These are phyloP conservation scores for Oxyura jamaicensis DNA, from an alignment of 2,113 vertebrate genomes.

Conservation along the genomic window DNA sequence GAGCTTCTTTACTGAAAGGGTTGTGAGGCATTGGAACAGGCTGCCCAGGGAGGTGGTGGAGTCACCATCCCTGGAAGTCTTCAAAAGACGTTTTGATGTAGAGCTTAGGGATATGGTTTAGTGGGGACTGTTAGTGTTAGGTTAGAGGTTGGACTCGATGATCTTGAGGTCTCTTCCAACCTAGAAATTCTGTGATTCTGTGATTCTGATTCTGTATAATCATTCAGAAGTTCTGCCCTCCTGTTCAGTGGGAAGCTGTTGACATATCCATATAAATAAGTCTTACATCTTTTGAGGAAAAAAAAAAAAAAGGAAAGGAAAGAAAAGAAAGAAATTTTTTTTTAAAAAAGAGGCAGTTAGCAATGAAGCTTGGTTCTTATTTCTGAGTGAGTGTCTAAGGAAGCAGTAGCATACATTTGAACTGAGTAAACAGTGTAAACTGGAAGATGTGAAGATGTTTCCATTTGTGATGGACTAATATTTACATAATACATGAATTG, in stretches of 20 bases:
- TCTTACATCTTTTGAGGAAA: not conserved
- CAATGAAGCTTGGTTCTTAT: not conserved
- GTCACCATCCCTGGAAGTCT: too few relatives aligned
- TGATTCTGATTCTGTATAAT: too few relatives aligned
- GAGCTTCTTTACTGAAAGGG: too few relatives aligned
- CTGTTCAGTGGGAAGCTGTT: not conserved
- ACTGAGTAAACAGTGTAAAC: not conserved
- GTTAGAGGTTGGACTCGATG: too few relatives aligned
- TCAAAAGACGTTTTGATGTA: too few relatives aligned
- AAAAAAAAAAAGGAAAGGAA: not conserved
- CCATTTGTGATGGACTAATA: not conserved
- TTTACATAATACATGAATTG: not conserved
- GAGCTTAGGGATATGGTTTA: too few relatives aligned
- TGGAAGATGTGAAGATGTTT: not conserved
- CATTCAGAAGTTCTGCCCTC: not conserved
- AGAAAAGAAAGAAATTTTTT: too few relatives aligned
- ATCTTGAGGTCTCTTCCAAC: too few relatives aligned
- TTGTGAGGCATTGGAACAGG: too few relatives aligned
- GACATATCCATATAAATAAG: not conserved
- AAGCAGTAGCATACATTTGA: not conserved
- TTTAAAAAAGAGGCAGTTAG: not conserved
- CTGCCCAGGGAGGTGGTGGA: too few relatives aligned
- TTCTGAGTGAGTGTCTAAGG: not conserved
- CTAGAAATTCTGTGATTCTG: too few relatives aligned
- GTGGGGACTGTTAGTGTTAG: too few relatives aligned